A percentile compares a stretch with the other conserved stretches of the same genome.
Conservation (phyloP, 2,797 vertebrate species). For the Phylloscopus collybita region DNA sequence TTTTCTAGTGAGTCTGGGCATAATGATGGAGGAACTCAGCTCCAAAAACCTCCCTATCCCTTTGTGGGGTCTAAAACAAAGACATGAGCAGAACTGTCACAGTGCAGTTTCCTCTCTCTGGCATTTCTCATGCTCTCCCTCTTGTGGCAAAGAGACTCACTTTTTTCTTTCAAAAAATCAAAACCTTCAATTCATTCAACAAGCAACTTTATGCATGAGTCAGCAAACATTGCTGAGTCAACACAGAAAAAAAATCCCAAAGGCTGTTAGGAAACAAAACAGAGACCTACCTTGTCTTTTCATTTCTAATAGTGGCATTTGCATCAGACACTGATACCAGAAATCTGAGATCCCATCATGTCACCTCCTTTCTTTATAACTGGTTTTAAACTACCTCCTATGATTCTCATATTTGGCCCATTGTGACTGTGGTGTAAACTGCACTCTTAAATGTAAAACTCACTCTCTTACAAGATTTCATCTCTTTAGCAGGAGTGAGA, state of each 20-base stretch:
- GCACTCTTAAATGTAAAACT: neutral
- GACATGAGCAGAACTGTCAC: neutral
- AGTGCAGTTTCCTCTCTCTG: neutral
- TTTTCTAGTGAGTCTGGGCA: neutral
- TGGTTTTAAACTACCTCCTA: neutral
- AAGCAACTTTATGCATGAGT: neutral
- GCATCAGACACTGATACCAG: neutral
- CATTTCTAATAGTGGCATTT: neutral
- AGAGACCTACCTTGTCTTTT: neutral
- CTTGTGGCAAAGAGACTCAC: constrained; percentile 18
- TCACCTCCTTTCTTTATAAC: neutral
- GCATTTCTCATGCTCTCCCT: constrained; percentile 28
- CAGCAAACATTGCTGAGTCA: neutral
- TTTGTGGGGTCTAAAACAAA: neutral
- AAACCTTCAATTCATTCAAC: neutral
- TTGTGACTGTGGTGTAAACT: neutral
- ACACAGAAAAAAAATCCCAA: neutral
- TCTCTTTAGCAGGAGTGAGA: neutral
- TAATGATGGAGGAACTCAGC: neutral
- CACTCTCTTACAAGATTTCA: neutral
- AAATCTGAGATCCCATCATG: neutral
- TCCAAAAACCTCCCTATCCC: neutral
- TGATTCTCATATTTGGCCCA: neutral
- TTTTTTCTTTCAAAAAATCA: neutral
- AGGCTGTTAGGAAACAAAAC: neutral